phyloP scores from a whole-genome alignment of 1,140 invertebrate genomes.

The Drosophila nikananu region DNA sequence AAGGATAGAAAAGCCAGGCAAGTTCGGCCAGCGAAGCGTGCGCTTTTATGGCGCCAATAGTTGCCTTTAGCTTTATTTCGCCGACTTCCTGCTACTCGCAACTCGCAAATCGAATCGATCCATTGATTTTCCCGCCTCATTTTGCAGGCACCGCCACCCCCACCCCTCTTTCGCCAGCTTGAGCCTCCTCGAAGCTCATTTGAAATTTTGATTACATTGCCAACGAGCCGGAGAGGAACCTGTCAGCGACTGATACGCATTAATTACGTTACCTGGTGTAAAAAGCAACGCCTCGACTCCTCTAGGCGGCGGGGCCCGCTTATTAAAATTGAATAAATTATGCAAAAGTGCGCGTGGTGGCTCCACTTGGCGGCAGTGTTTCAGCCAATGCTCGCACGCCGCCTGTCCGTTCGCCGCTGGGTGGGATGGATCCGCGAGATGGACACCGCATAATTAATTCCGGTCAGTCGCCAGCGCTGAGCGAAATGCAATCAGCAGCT shows the following conservation, averaged over 20 bases:
- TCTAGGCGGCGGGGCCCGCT: constrained; percentile 50
- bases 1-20: neutral
- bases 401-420: neutral
- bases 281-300: constrained; percentile 51
- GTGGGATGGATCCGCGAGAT: constrained; percentile 34
- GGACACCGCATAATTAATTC: constrained; percentile 76
- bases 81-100: constrained; percentile 6
- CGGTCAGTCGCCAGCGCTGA: constrained; percentile 24
- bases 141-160: neutral
- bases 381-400: constrained; percentile 13
- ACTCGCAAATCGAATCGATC: constrained; percentile 25
- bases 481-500: constrained; percentile 62
- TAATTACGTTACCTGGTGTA: constrained; percentile 70
- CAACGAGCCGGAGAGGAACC: constrained; percentile 52
- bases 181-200: constrained; percentile 56
- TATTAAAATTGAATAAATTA: constrained; percentile 84
- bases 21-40: constrained; percentile 53
- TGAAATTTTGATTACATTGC: constrained; percentile 78
- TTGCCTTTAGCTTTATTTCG: constrained; percentile 19
- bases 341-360: constrained; percentile 69
- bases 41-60: constrained; percentile 60
- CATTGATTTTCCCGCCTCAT: constrained; percentile 52
- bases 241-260: constrained; percentile 72
- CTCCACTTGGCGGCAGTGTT: constrained; percentile 18
- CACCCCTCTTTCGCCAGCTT: neutral